Conservation (phyloP, 2,113 vertebrate species). For the Lipotes vexillifer region DNA sequence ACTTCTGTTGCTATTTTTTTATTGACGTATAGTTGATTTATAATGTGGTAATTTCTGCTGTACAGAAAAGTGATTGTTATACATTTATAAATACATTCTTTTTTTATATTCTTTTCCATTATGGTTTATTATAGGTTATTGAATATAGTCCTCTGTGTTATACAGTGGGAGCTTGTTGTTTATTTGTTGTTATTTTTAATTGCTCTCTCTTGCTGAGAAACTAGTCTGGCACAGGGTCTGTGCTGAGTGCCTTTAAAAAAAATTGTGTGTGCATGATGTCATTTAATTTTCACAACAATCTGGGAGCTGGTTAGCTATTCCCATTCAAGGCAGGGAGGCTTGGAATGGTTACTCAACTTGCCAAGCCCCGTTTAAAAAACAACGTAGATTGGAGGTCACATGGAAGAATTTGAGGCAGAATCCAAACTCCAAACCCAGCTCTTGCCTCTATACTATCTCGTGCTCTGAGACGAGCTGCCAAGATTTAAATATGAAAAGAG, state of each 20-base stretch:
- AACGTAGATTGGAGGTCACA: background rate
- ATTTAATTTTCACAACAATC: background rate
- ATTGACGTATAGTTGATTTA: background rate
- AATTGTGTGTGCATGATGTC: background rate
- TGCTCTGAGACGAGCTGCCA: background rate
- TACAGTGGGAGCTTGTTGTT: background rate
- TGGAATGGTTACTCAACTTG: background rate
- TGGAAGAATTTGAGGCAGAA: background rate
- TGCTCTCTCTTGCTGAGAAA: background rate
- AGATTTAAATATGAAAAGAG: background rate
- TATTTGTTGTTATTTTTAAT: background rate
- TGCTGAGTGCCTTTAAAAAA: background rate
- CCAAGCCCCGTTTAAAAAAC: background rate
- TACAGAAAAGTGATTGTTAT: background rate
- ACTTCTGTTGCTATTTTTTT: background rate
- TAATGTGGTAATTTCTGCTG: background rate
- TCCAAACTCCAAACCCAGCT: background rate
- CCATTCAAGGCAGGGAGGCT: background rate
- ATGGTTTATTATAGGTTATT: background rate
- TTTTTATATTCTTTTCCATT: background rate
- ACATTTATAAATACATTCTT: background rate
- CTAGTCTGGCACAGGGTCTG: background rate
- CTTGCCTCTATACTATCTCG: background rate
- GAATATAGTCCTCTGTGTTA: background rate
- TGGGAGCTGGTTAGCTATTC: background rate